Base-by-base conservation (phyloP, 1,140 invertebrate genomes). In the Drosophila ironensis region DNA sequence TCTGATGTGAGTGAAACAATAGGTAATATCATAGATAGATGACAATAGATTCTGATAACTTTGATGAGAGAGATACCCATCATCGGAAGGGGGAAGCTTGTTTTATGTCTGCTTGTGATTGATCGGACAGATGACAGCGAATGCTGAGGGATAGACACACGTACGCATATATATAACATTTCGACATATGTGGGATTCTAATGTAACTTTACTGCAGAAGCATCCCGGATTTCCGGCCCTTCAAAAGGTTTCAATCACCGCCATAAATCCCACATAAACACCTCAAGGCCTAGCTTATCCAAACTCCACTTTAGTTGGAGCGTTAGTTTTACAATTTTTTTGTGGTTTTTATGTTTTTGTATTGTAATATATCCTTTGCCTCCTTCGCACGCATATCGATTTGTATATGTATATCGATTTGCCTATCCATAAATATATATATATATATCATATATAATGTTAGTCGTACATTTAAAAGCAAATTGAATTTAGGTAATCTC, bases 381-480 rank as follows among this genome's bases (percentile, higher is more conserved):
- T 11, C 28, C 11, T 33, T 4, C 28, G n/a, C 4, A 0, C 33
- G 33, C 14, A 17, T 37, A 37, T 37, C 33, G 33, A 37, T 16
- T 37, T 37, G 33, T 37, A 4, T 54, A 27, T 35, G 42, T 72
- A 63, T 30, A 46, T 46, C 16, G 37, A 45, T 24, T 16, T 11
- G 16, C 35, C 44, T 28, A 28, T 52, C 27, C 45, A 25, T 50
- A 70, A 41, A 25, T 60, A 40, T 59, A 42, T 60, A 24, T 50
- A 35, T 67, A 40, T 30, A 35, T 68, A 35, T 57, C 56, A 33
- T 71, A 46, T 72, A 35, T 81, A 57, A 56, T 47, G 45, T 73
- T 69, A 66, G 69, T 59, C 72, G 53, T 69, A 69, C 61, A 67
- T 66, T 72, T 72, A 74, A 82, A 84, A 82, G 78, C 78, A 82